These are phyloP conservation scores for Physocephala rufipes DNA, from an alignment of 2,888 invertebrate species.

Conservation along the genomic window DNA sequence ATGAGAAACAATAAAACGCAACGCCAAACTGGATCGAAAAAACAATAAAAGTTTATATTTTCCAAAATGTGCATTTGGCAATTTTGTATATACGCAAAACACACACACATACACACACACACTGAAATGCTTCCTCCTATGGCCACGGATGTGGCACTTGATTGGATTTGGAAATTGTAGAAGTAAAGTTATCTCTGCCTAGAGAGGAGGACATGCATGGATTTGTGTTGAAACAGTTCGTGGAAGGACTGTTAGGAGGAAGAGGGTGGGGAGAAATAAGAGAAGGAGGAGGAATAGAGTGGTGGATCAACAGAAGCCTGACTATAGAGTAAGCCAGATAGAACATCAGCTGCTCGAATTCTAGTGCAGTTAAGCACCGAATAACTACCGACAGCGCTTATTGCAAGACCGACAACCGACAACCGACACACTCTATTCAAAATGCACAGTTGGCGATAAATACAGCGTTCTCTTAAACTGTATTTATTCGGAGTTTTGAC, in stretches of 20 bases:
- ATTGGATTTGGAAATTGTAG: no score
- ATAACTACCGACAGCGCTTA: neutral
- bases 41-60: neutral
- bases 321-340: no score
- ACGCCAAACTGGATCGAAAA: neutral
- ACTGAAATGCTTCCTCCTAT: neutral
- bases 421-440: neutral
- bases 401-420: neutral
- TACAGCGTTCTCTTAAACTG: neutral
- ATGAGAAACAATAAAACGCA: neutral
- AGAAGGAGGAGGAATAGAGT: neutral
- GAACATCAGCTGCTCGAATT: neutral
- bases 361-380: neutral
- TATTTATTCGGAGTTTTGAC: neutral
- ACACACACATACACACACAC: conserved; percentile 2
- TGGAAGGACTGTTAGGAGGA: no score
- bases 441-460: conserved; percentile 3
- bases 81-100: neutral
- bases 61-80: neutral
- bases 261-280: no score
- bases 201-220: neutral
- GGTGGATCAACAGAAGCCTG: neutral
- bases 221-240: neutral
- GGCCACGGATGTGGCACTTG: neutral
- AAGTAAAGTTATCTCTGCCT: neutral